Base-by-base conservation (phyloP, 2,797 vertebrate genomes). In the Xenentodon cancila region DNA sequence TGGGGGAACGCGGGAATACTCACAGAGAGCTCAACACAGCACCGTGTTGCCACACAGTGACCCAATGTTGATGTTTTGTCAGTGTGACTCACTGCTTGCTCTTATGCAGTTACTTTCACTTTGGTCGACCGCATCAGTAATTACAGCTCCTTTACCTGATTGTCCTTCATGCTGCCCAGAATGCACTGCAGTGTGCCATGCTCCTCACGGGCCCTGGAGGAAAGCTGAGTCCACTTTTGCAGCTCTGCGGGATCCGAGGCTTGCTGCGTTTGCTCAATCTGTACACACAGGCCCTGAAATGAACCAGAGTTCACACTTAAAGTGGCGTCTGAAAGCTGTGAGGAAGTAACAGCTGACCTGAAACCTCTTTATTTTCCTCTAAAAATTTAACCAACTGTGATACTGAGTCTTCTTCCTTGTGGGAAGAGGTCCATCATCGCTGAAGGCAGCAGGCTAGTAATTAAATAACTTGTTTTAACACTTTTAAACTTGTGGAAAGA, bases 181-280 rank as follows among this genome's bases (percentile, higher is more conserved):
- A 97, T 40, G 75, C 89, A 79, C 84, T 97, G 94, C 64, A 99
- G 87, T 22, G 91, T 80, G 50, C 93, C 91, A 52, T 95, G 76
- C 71, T 96, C 95, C 64, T 94, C 95, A 8, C 92, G 92, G 64
- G 91, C 87, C 45, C 77, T 91, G 73, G 88, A 81, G 50, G 93
- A 96, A 12, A 98, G 85, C 25, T 87, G 92, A 59, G 92, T 93
- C 97, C 96, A 98, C 59, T 82, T 85, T 58, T 91, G 93, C 45
- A 94, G 83, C 59, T 92, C 86, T 3, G 68, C 71, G 0, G 91
- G 80, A 56, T 93, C 90, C 0, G 90, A 86, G 68, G 91, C 93
- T 62, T 93, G 86, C 65, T 95, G 95, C 25, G 94, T 95, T 84
- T 90, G 89, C 82, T 96, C 94, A 64, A 98, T 91, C 48, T 93